Conservation (phyloP, 2,888 invertebrate genomes). For the Cosmorhoe ocellata region DNA sequence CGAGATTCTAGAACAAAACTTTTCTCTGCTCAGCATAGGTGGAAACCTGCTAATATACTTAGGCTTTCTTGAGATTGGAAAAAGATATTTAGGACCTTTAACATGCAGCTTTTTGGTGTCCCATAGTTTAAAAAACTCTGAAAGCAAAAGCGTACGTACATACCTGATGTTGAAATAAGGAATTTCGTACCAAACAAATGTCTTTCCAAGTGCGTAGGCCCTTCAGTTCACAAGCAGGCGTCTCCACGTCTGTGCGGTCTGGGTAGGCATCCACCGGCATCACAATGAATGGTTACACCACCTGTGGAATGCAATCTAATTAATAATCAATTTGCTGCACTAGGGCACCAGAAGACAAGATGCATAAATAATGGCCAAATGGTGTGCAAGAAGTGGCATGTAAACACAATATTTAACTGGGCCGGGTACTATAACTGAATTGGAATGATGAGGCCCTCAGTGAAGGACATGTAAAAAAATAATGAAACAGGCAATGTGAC, state of each 20-base stretch:
- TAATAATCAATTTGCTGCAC: not conserved
- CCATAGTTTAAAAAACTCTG: not conserved
- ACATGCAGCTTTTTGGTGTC: not conserved
- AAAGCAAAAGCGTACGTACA: constrained; percentile 41
- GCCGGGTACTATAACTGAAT: too few species aligned
- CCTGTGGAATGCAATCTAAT: constrained; percentile 45
- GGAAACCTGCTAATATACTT: too few species aligned
- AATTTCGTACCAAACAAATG: constrained; percentile 80
- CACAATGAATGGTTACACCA: constrained; percentile 81
- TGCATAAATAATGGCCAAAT: too few species aligned
- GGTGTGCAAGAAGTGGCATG: too few species aligned
- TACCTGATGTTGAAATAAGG: constrained; percentile 80
- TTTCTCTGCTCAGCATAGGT: too few species aligned
- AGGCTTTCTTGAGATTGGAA: not conserved
- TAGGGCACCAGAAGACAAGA: not conserved
- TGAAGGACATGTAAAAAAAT: too few species aligned
- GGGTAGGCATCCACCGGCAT: constrained; percentile 83
- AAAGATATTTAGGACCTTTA: not conserved
- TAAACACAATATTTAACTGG: too few species aligned
- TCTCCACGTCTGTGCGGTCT: constrained; percentile 80
- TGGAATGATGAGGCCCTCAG: too few species aligned
- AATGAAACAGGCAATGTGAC: too few species aligned
- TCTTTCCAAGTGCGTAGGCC: constrained; percentile 81
- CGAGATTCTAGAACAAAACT: too few species aligned
- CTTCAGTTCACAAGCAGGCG: constrained; percentile 80